Conservation (phyloP, 2,797 vertebrate species). For the Trachops cirrhosus region DNA sequence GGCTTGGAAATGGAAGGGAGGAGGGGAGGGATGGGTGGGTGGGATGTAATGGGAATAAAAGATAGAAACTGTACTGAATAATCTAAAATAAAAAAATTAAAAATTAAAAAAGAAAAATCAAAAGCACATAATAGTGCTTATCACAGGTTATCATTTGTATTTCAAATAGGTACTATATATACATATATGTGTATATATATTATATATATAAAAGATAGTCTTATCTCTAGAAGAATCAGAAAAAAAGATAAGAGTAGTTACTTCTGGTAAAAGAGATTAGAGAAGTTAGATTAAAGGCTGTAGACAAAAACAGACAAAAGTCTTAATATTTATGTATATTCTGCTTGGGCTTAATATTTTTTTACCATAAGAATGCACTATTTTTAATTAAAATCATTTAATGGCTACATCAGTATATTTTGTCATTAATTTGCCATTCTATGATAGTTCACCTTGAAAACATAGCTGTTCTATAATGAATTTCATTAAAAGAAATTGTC, state of each 20-base stretch:
- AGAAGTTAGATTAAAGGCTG: background rate
- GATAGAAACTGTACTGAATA: no score
- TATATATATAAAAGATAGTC: background rate
- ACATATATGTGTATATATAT: background rate
- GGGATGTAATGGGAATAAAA: no score
- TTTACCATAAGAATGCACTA: background rate
- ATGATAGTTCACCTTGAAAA: background rate
- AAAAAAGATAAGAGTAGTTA: background rate
- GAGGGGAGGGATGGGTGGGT: no score
- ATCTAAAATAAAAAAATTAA: no score
- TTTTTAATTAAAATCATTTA: background rate
- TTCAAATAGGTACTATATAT: background rate
- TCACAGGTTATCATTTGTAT: background rate
- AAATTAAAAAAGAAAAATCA: no score
- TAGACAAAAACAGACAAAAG: constrained; percentile 6
- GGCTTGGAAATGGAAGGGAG: no score
- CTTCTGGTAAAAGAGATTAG: background rate
- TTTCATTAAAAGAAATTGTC: background rate
- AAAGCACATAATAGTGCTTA: background rate
- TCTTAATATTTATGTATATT: background rate
- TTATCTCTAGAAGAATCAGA: background rate
- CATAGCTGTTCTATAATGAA: background rate
- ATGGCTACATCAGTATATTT: background rate
- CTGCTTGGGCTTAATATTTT: background rate
- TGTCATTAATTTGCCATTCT: background rate